Base-by-base conservation (phyloP, 2,797 vertebrate genomes). In the Platalea minor region DNA sequence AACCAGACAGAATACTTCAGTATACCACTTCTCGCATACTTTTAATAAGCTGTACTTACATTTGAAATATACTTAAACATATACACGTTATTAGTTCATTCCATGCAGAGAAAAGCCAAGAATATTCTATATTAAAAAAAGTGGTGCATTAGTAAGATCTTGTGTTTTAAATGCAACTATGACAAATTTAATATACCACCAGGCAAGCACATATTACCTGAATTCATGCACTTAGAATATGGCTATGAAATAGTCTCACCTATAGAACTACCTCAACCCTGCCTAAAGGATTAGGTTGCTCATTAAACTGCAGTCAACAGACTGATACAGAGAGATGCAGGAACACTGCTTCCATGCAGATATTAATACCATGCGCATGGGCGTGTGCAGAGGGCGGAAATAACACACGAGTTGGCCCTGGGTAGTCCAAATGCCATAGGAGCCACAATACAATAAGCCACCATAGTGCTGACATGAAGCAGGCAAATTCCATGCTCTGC, bases 371-470 rank as follows among this genome's bases (percentile, higher is more conserved):
- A 46, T 0, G 0, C 4, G 1, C 59, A 67, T 6, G 20, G 57
- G 59, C n/a, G 45, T 60, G 86, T 56, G 41, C 65, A 82, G 64
- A 43, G 64, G 45, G 85, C 0, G 0, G 60, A 83, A 93, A 78
- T 54, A 80, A 88, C 56, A 74, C 56, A 54, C 12, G 1, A 56
- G 31, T 9, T 80, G 72, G 61, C 82, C 64, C 31, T 85, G 81
- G 10, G 43, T 46, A 61, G 29, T 68, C 60, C 51, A 89, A 80
- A 91, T 80, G 72, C 78, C 87, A 80, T 0, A 37, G 68, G 15
- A 77, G 64, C 37, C 56, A 88, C 57, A n/a, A 54, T 91, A 83
- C 87, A 95, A 64, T 63, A 70, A 83, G 60, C 25, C 78, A 89
- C 76, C 57, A 20, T 7, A 29, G 56, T 39, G 51, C 88, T 67